These are phyloP conservation scores for Papilio glaucus DNA, from an alignment of 1,140 invertebrate species.

Conservation along the genomic window DNA sequence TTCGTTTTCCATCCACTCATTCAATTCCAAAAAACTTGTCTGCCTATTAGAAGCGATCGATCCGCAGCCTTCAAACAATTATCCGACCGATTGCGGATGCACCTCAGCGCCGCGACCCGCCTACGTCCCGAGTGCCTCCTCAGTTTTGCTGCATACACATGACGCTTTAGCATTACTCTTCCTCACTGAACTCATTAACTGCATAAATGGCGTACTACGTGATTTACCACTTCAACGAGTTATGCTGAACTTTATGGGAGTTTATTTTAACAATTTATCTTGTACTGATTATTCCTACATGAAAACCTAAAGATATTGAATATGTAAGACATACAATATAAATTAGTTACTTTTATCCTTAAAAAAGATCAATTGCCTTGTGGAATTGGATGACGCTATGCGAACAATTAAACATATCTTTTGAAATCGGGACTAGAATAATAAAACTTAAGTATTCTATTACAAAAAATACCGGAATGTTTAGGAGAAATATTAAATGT, in stretches of 20 bases:
- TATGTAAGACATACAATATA: too few species aligned
- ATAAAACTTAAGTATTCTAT: too few species aligned
- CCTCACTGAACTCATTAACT: neutral
- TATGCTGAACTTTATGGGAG: neutral
- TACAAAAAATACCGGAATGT: too few species aligned
- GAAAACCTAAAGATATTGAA: too few species aligned
- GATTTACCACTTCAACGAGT: neutral
- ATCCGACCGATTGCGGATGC: constrained; percentile 29
- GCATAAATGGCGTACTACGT: neutral
- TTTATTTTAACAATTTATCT: too few species aligned
- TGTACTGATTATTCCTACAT: too few species aligned
- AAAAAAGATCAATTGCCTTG: too few species aligned
- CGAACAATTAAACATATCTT: too few species aligned
- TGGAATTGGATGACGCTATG: too few species aligned
- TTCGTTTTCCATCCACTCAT: neutral
- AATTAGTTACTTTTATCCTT: too few species aligned
- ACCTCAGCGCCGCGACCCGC: neutral
- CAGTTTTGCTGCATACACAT: constrained; percentile 17
- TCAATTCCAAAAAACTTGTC: constrained; percentile 11
- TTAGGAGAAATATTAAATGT: too few species aligned
- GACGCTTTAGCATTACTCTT: constrained; percentile 6
- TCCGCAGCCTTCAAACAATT: constrained; percentile 35
- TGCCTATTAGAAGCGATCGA: constrained; percentile 17
- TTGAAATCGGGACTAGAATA: too few species aligned
- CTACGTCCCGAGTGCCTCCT: neutral